Conservation (phyloP, 2,888 invertebrate species). For the Dasypolia templi region DNA sequence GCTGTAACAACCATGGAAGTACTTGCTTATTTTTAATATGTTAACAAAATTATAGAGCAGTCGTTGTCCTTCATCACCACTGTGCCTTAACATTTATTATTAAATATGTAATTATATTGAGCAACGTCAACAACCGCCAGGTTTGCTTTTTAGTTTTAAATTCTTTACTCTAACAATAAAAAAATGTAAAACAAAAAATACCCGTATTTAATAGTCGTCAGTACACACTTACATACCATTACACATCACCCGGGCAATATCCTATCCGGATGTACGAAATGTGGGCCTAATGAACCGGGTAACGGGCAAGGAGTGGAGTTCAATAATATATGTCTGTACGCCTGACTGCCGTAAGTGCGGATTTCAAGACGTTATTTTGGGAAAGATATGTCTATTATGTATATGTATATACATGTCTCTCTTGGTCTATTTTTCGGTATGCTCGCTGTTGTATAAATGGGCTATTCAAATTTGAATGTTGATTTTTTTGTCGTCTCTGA, state of each 20-base stretch:
- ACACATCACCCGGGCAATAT: conserved; percentile 64
- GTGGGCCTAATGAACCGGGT: conserved; percentile 68
- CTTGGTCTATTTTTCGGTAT: conserved; percentile 5
- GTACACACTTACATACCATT: conserved; percentile 17
- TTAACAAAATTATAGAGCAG: too few species aligned
- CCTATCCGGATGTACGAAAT: conserved; percentile 68
- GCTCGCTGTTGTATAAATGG: not conserved
- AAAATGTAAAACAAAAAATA: not conserved
- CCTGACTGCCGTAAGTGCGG: conserved; percentile 33
- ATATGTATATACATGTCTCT: too few species aligned
- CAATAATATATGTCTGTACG: conserved; percentile 61
- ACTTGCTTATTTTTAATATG: too few species aligned
- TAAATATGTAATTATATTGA: too few species aligned
- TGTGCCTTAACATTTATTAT: too few species aligned
- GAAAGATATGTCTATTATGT: conserved; percentile 30
- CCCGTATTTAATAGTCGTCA: not conserved
- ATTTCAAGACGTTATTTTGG: conserved; percentile 40
- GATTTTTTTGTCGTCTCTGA: too few species aligned
- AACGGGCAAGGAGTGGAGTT: conserved; percentile 59
- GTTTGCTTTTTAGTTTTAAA: too few species aligned
- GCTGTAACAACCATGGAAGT: too few species aligned
- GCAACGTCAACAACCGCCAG: too few species aligned
- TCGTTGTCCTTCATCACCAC: too few species aligned
- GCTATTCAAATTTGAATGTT: not conserved
- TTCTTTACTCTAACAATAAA: not conserved